Conservation (phyloP, 1,140 invertebrate genomes). For the Leptinotarsa undecemlineata region DNA sequence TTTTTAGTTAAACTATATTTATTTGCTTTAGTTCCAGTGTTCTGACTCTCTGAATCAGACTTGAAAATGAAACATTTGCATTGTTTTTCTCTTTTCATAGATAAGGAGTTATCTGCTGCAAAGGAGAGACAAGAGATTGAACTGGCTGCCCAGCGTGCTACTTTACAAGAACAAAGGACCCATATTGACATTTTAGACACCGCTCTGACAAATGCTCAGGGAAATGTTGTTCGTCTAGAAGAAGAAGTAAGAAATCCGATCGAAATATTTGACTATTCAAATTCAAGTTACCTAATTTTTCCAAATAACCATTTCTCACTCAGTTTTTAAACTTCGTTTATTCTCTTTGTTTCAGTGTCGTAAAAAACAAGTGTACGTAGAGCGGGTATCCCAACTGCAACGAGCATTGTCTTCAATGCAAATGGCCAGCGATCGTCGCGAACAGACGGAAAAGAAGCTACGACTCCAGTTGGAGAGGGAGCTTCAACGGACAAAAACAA, state of each 20-base stretch:
- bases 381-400: conserved; percentile 81
- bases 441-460: conserved; percentile 81
- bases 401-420: conserved; percentile 82
- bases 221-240: conserved; percentile 84
- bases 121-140: conserved; percentile 92
- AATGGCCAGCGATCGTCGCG: conserved; percentile 79
- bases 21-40: no score
- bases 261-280: conserved; percentile 4
- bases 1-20: no score
- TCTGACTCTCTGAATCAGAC: no score
- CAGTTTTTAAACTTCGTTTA: neutral
- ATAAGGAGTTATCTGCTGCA: conserved; percentile 82
- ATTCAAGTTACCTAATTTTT: neutral
- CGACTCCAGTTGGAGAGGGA: conserved; percentile 80
- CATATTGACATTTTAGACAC: conserved; percentile 93
- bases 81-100: conserved; percentile 57
- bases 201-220: conserved; percentile 87
- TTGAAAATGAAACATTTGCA: neutral
- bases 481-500: conserved; percentile 64
- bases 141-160: conserved; percentile 83
- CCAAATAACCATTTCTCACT: no score
- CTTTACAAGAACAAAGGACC: conserved; percentile 86
- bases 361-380: conserved; percentile 84
- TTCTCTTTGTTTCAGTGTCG: conserved; percentile 62
- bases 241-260: conserved; percentile 70